phyloP scores from a whole-genome alignment of 2,113 vertebrate species.

The Dromaius novaehollandiae region DNA sequence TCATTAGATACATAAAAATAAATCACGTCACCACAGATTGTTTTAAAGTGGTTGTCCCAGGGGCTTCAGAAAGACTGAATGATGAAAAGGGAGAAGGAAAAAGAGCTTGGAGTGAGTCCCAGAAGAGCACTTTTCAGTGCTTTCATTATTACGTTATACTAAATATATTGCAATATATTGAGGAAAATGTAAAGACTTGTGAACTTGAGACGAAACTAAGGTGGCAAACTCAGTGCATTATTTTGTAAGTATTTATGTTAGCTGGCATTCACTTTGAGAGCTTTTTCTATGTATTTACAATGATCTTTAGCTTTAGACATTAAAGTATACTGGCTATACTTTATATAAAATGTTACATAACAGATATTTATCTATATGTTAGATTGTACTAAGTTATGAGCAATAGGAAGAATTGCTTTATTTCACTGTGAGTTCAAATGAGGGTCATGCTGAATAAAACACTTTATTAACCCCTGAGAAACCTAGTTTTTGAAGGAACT shows the following conservation, averaged over 20 bases:
- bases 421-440: not conserved
- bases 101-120: conserved; percentile 6
- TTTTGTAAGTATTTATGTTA: not conserved
- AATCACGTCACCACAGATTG: conserved; percentile 20
- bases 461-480: not conserved
- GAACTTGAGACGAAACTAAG: not conserved
- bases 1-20: conserved; percentile 51
- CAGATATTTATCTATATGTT: not conserved
- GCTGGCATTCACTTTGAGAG: not conserved
- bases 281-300: not conserved
- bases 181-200: not conserved
- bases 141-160: conserved; percentile 12
- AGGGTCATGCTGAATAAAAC: not conserved
- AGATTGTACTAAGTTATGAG: not conserved
- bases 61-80: conserved; percentile 26
- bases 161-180: not conserved
- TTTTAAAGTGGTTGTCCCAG: conserved; percentile 38
- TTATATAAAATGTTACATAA: not conserved
- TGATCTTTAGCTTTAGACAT: not conserved
- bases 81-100: conserved; percentile 25
- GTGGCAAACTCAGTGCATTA: not conserved
- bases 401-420: not conserved
- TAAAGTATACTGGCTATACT: not conserved
- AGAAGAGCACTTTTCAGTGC: not conserved
- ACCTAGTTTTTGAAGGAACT: not conserved